Base-by-base conservation (phyloP, 2,888 invertebrate species). In the Troides helena region DNA sequence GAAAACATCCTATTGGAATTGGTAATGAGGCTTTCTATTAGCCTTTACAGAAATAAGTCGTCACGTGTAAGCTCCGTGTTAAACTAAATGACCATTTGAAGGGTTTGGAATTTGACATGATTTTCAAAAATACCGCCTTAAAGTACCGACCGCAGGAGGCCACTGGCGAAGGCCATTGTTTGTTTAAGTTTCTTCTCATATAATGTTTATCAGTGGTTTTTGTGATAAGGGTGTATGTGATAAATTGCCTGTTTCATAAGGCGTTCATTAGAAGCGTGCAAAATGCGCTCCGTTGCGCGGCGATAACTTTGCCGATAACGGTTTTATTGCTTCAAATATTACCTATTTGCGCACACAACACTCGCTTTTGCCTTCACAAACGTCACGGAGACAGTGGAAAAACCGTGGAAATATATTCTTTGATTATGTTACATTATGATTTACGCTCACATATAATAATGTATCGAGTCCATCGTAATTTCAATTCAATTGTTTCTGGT, bases 221-320 rank as follows among this genome's bases (percentile, higher is more conserved):
- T 82, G 81, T 89, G 90, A 91, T 90, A 91, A 91, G 89, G 88
- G 81, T 74, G 78, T 78, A 90, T 91, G 90, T 91, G 90, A 92
- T 92, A 91, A 92, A 92, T 91, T 91, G 89, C 88, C 90, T 90
- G 89, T 90, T 92, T 92, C 90, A 92, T 92, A 90, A 85, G 90
- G 89, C 91, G 86, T 92, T 92, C 92, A 92, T 92, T 92, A 92
- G 89, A 85, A 86, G 86, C 91, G 87, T 92, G 90, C 85, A 87
- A 81, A 92, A 92, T 90, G 87, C 89, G 85, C 84, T 92, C 88
- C 89, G 91, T 83, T 87, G 87, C 90, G 88, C 90, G 74, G 85
- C 92, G 91, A 92, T 92, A 90, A 89, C 84, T 83, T 75, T 69
- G 14, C 78, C 84, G 91, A 91, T 91, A 92, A 90, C 84, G 84